Percentiles rank a stretch among this genome's conserved stretches.
These are phyloP conservation scores for Aurelia coerulea DNA, from an alignment of 30 jellyfish, hydroid and myxozoan species.

Conservation along the genomic window DNA sequence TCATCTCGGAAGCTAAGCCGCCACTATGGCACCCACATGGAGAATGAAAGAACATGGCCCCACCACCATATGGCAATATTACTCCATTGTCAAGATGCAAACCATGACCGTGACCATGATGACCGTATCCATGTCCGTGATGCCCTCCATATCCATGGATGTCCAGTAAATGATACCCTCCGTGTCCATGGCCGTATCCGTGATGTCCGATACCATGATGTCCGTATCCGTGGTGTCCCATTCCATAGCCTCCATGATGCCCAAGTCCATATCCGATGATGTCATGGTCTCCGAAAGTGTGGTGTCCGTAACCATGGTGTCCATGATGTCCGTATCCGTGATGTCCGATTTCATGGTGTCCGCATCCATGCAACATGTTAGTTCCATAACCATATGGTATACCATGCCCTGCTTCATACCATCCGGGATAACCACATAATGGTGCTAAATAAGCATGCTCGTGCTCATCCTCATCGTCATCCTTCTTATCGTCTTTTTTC, in stretches of 20 bases:
- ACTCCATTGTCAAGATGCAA: constrained; percentile 63
- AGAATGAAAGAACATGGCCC: constrained; percentile 7
- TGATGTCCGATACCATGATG: constrained; percentile 23
- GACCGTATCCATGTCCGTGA: constrained; percentile 1
- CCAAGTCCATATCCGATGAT: constrained; percentile 31
- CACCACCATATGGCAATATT: constrained; percentile 52
- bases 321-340: constrained; percentile 29
- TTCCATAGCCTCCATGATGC: constrained; percentile 48
- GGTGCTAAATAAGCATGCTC: constrained; percentile 65
- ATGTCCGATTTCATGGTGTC: constrained; percentile 37
- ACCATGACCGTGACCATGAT: background rate
- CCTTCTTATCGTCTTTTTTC: constrained; percentile 1
- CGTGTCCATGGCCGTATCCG: background rate
- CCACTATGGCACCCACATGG: constrained; percentile 66
- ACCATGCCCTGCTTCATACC: constrained; percentile 78
- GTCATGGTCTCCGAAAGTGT: constrained; percentile 21
- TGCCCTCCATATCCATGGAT: background rate
- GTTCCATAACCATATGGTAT: constrained; percentile 66
- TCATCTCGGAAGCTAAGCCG: background rate
- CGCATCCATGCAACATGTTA: constrained; percentile 30
- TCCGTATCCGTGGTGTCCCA: constrained; percentile 35
- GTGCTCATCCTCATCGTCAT: constrained; percentile 55
- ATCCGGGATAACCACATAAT: constrained; percentile 69
- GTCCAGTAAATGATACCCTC: too few species aligned
- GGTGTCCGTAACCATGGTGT: constrained; percentile 27